phyloP scores from a whole-genome alignment of 2,888 invertebrate species.

The Monopis laevigella region DNA sequence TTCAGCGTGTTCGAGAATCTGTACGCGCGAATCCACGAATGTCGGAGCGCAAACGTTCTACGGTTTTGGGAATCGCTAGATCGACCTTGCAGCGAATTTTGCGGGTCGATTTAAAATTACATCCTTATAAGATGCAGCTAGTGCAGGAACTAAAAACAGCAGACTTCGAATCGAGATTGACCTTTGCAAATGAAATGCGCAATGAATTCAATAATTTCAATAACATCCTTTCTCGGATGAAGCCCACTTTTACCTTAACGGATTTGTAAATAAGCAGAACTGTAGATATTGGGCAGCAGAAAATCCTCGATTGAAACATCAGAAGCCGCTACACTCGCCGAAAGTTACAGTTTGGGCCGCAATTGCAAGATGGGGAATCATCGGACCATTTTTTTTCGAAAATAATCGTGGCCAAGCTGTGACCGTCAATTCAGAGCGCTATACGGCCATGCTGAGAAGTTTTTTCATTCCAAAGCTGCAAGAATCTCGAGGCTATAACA shows the following conservation, averaged over 20 bases:
- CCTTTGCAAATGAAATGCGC: conserved; percentile 13
- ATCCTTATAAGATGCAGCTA: conserved; percentile 18
- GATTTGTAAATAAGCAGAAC: conserved; percentile 13
- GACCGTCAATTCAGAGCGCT: conserved; percentile 6
- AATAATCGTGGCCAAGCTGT: conserved; percentile 6
- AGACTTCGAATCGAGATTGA: conserved; percentile 13
- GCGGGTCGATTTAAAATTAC: conserved; percentile 16
- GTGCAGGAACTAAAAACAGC: conserved; percentile 13
- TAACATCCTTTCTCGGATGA: conserved; percentile 15
- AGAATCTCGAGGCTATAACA: conserved; percentile 18
- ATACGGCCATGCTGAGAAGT: conserved; percentile 2
- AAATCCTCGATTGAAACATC: conserved; percentile 10
- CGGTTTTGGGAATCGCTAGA: conserved; percentile 8
- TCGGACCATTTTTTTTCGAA: conserved; percentile 11
- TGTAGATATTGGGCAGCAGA: conserved; percentile 7
- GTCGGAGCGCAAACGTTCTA: conserved; percentile 8
- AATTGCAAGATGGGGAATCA: conserved; percentile 9
- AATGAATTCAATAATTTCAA: conserved; percentile 17
- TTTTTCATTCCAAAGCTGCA: conserved; percentile 12
- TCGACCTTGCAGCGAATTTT: conserved; percentile 13
- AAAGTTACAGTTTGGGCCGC: conserved; percentile 13
- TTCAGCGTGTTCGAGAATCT: conserved; percentile 8
- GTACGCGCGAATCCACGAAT: conserved; percentile 10
- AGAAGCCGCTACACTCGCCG: conserved; percentile 12
- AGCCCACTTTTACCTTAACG: conserved; percentile 13